Evolutionary conservation across 1,140 invertebrate genomes (phyloP).

Genomic region (Homalodisca vitripennis): DNA sequence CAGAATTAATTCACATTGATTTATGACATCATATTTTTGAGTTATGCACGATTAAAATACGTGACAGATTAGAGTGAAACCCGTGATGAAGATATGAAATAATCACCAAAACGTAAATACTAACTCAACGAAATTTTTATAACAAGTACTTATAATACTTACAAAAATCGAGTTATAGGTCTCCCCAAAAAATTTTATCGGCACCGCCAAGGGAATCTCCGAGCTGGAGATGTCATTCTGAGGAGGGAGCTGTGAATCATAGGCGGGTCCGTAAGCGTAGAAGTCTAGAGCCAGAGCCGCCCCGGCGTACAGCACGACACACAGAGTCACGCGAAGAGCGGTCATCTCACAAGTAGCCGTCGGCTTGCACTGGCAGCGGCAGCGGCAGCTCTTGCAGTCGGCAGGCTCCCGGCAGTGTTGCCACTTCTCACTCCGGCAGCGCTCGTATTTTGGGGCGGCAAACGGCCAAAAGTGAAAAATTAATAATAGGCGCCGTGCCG

Average conservation of each 20-base stretch:
- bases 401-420: not conserved
- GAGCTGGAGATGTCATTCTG: constrained; percentile 49
- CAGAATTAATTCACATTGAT: too few relatives aligned
- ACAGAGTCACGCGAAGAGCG: not conserved
- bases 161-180: constrained; percentile 70
- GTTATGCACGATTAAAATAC: too few relatives aligned
- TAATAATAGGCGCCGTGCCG: constrained; percentile 14
- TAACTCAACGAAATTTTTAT: too few relatives aligned
- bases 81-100: too few relatives aligned
- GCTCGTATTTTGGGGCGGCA: not conserved
- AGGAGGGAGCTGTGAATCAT: constrained; percentile 33
- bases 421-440: not conserved
- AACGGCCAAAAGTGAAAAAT: not conserved
- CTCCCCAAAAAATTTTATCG: constrained; percentile 70
- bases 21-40: too few relatives aligned
- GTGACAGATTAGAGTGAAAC: too few relatives aligned
- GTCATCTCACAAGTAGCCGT: not conserved
- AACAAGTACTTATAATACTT: constrained; percentile 52
- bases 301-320: not conserved
- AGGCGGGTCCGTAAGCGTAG: constrained; percentile 38
- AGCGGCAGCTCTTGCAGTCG: too few relatives aligned
- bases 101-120: too few relatives aligned
- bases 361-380: too few relatives aligned
- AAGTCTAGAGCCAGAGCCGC: constrained; percentile 14
- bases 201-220: constrained; percentile 55